Evolutionary conservation across 2,113 vertebrate species (phyloP).

Genomic region (Gambusia affinis): DNA sequence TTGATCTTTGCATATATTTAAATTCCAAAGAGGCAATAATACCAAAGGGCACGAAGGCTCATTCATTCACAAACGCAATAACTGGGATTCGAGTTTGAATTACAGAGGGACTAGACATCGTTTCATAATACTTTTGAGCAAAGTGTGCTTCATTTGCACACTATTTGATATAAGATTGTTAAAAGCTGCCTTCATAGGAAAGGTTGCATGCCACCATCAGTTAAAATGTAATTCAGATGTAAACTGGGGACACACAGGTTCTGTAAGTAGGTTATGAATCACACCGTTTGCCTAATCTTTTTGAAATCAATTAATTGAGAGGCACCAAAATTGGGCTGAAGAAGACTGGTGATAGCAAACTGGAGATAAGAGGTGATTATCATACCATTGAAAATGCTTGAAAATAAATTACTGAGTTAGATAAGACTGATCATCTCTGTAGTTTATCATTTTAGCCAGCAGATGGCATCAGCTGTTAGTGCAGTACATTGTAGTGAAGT

Average conservation of each 20-base stretch:
- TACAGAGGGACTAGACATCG: constrained; percentile 44
- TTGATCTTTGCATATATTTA: constrained; percentile 73
- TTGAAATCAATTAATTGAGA: background rate
- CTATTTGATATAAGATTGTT: constrained; percentile 40
- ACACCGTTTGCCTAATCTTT: constrained; percentile 17
- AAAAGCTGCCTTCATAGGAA: constrained; percentile 16
- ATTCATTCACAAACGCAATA: constrained; percentile 65
- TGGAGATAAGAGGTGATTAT: background rate
- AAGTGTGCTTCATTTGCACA: constrained; percentile 51
- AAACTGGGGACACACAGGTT: constrained; percentile 5
- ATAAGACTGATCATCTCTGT: constrained; percentile 27
- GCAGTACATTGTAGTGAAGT: constrained; percentile 29
- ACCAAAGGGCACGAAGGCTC: constrained; percentile 33
- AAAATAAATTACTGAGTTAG: constrained; percentile 11
- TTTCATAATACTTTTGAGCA: constrained; percentile 57
- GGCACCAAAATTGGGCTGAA: background rate
- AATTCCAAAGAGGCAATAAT: constrained; percentile 60
- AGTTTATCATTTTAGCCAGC: constrained; percentile 63
- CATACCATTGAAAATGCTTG: background rate
- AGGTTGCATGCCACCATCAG: constrained; percentile 14
- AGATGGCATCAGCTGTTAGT: constrained; percentile 76
- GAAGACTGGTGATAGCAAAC: background rate
- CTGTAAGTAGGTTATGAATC: background rate
- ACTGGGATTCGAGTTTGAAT: constrained; percentile 46
- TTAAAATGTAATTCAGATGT: constrained; percentile 16